phyloP scores from a whole-genome alignment of 2,888 invertebrate genomes.

The Coleophora flavipennella region DNA sequence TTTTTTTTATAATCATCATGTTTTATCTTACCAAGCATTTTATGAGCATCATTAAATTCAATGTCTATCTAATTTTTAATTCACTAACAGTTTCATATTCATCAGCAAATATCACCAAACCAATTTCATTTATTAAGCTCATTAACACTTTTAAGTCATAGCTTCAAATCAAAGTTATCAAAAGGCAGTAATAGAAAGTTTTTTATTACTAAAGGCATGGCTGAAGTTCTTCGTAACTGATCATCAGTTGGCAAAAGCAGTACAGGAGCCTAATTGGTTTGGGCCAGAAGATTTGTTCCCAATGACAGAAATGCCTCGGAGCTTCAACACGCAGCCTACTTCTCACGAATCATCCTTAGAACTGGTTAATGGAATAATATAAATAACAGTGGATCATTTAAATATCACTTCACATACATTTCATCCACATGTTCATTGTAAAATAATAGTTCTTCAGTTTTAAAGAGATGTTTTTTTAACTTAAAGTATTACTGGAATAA shows the following conservation, averaged over 20 bases:
- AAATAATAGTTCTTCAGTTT: conserved; percentile 34
- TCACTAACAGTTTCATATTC: too few relatives aligned
- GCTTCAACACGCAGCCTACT: conserved; percentile 41
- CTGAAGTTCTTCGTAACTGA: conserved; percentile 73
- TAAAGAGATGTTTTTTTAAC: conserved; percentile 32
- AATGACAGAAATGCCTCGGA: conserved; percentile 53
- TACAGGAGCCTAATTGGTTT: conserved; percentile 66
- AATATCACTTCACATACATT: conserved; percentile 25
- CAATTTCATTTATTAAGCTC: too few relatives aligned
- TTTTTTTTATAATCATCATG: conserved; percentile 3
- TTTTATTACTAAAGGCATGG: conserved; percentile 69
- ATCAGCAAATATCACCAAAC: too few relatives aligned
- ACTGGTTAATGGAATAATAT: conserved; percentile 67
- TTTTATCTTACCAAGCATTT: background rate
- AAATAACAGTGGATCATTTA: conserved; percentile 31
- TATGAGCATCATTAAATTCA: too few relatives aligned
- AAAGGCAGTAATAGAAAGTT: conserved; percentile 33
- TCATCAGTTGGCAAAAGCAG: conserved; percentile 60
- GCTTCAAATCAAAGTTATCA: conserved; percentile 4
- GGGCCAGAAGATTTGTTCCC: conserved; percentile 47
- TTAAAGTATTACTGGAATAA: conserved; percentile 2
- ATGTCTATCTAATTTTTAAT: too few relatives aligned
- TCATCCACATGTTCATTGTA: conserved; percentile 39
- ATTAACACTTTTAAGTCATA: too few relatives aligned
- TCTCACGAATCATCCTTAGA: conserved; percentile 55